phyloP scores from a whole-genome alignment of 2,888 invertebrate species.

The Nudaria mundana region DNA sequence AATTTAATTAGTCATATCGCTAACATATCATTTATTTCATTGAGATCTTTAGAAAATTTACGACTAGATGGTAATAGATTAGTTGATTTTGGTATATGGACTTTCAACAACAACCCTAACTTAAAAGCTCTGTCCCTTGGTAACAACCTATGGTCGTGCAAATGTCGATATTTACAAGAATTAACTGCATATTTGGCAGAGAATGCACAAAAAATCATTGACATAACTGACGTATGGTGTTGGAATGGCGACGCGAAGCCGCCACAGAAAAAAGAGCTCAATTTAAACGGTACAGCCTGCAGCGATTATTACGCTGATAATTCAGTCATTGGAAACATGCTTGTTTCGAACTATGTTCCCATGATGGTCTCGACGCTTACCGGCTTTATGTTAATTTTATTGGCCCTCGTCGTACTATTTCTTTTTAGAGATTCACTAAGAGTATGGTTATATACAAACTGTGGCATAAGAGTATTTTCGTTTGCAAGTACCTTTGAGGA shows the following conservation, averaged over 20 bases:
- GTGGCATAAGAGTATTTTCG: conserved; percentile 91
- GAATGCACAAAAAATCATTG: conserved; percentile 89
- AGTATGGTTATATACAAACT: conserved; percentile 93
- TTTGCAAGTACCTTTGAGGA: conserved; percentile 87
- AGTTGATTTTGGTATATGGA: conserved; percentile 90
- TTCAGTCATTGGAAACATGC: conserved; percentile 90
- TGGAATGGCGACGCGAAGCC: conserved; percentile 88
- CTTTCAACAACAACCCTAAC: conserved; percentile 84
- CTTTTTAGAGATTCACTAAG: conserved; percentile 92
- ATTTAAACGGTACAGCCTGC: conserved; percentile 92
- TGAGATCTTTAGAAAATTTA: conserved; percentile 89
- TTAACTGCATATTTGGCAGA: conserved; percentile 91
- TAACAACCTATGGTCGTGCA: conserved; percentile 94
- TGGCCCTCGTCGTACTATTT: conserved; percentile 89
- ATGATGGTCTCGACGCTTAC: conserved; percentile 90
- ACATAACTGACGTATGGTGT: conserved; percentile 90
- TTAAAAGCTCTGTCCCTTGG: conserved; percentile 89
- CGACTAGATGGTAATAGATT: conserved; percentile 92
- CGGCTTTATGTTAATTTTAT: conserved; percentile 87
- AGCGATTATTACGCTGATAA: conserved; percentile 93
- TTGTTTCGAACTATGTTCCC: conserved; percentile 91
- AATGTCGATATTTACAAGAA: conserved; percentile 93
- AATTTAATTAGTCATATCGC: conserved; percentile 90
- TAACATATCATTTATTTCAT: conserved; percentile 88
- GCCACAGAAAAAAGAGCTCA: conserved; percentile 88